Evolutionary conservation across 1,140 invertebrate genomes (phyloP), one percentile per base, ranked within the genome.

Genomic region (Lordiphosa clarofinis): DNA sequence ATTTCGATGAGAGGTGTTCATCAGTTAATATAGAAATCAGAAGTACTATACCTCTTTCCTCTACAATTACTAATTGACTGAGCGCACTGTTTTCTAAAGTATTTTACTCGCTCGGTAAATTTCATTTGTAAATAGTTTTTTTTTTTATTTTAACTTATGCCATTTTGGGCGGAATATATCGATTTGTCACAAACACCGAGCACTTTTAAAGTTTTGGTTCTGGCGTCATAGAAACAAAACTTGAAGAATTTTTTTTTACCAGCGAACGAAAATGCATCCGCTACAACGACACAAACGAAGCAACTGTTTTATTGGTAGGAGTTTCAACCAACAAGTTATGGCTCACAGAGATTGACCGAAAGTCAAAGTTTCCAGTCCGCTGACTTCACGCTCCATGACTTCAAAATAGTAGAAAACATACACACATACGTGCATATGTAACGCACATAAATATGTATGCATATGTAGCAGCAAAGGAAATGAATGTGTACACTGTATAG

Each of bases 351-450:
- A 46, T 31, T 46, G 43, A 46, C 43, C 43, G 24, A 46, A 46
- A 46, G 43, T 33, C 28, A 33, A 33, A 11, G 31, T 46, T 31
- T 33, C 28, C 5, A 13, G 43, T 13, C 43, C 43, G 24, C 31
- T 28, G 43, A 46, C 43, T 46, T 46, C 43, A 46, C 43, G 43
- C 43, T 46, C 31, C 43, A 46, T 46, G 43, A 46, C 43, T 46
- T 33, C 43, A 46, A 31, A 46, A 31, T 11, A 33, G 43, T 46
- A 11, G 13, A 28, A 24, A 1, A 12, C 42, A 28, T 43, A 43
- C 2, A 24, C 2, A 43, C 10, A 43, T 24, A 15, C 15, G 1
- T 10, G 5, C 10, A 19, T 7, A n/a, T n/a, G n/a, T 3, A 4
- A 42, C 15, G 8, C 6, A 19, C 6, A 31, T 31, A 5, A 31